A percentile compares a stretch with the other conserved stretches of the same genome.
phyloP scores from a whole-genome alignment of 2,797 vertebrate species.

The Tinamus major region DNA sequence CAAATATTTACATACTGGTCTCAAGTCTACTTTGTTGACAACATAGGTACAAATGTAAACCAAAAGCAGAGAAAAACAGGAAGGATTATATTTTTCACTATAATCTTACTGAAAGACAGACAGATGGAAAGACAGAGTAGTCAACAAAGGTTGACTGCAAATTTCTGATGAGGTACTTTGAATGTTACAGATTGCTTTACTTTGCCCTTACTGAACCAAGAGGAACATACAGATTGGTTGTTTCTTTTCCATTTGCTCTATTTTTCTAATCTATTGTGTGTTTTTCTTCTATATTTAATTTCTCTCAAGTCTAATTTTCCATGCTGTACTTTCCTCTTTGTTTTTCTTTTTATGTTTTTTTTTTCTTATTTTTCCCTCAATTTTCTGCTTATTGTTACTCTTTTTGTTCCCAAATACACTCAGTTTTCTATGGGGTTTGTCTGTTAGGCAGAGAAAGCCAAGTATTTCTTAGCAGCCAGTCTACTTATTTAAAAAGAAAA shows the following conservation, averaged over 20 bases:
- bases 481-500: not conserved
- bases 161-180: not conserved
- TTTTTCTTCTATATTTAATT: not conserved
- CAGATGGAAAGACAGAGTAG: not conserved
- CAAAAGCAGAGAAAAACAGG: not conserved
- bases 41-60: not conserved
- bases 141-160: not conserved
- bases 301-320: not conserved
- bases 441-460: not conserved
- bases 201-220: not conserved
- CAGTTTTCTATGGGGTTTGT: not conserved
- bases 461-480: not conserved
- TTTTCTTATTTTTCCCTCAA: not conserved
- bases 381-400: not conserved
- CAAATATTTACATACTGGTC: not conserved
- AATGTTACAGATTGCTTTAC: not conserved
- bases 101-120: not conserved
- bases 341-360: not conserved
- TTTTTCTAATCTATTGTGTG: not conserved
- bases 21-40: not conserved
- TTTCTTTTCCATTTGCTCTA: not conserved
- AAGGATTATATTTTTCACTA: not conserved
- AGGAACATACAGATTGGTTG: not conserved
- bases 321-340: not conserved
- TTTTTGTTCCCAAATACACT: not conserved